Base-by-base conservation (phyloP, 2,888 invertebrate species). In the Tuberolachnus salignus region DNA sequence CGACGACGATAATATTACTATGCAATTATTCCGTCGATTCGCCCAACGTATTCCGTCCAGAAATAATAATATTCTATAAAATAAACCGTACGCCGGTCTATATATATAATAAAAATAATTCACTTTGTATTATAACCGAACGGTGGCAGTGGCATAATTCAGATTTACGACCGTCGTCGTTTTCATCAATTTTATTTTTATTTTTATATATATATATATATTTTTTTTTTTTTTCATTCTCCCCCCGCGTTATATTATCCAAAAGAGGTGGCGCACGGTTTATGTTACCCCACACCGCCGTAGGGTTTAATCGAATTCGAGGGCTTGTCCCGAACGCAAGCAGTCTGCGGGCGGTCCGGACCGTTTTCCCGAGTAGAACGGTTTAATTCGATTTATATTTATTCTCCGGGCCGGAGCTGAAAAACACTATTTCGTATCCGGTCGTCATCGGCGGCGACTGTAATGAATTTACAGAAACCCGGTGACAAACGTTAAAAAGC, bases 401-500 rank as follows among this genome's bases (percentile, higher is more conserved):
- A 34, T 34, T 49, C 13, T 34, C 19, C 26, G 59, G 59, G 26
- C 14, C 49, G 49, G 14, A 26, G 10, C 34, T 51, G 49, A 51
- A 72, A 72, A 72, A 51, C 21, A 51, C 49, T 49, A 49, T 61
- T 34, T 34, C 19, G 34, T 34, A 34, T 46, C 23, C 57, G 19
- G 26, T 26, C 46, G n/a, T 26, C 55, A 21, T 67, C 34, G 49
- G 10, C 49, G 11, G n/a, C 26, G 73, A 34, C 34, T 34, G 8
- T 73, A 73, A 73, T 42, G 63, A 34, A 73, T 73, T 63, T 53
- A 63, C 73, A 16, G 73, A 42, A 63, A 42, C 51, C 53, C 63
- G 13, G 63, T 53, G 51, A 63, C 63, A 23, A 23, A 63, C 42
- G 23, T 63, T 53, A 73, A 73, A 73, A 63, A 42, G 49, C 63